Percentiles rank a stretch among this genome's conserved stretches.
Evolutionary conservation across 2,113 vertebrate genomes (phyloP).

Genomic region (Trichechus manatus): DNA sequence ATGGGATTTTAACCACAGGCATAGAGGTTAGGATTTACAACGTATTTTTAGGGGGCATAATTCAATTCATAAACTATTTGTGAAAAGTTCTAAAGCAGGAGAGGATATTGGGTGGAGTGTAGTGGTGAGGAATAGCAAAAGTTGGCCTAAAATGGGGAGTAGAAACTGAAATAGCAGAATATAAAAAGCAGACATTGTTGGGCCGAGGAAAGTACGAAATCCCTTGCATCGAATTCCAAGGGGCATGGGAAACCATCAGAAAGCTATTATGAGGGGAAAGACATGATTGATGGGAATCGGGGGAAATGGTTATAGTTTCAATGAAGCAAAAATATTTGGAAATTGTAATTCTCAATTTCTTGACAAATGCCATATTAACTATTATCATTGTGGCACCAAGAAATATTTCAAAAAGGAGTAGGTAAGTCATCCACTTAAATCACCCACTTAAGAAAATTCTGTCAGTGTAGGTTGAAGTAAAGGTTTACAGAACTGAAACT

Average conservation of each 20-base stretch:
- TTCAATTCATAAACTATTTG: no score
- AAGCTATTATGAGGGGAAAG: conserved; percentile 56
- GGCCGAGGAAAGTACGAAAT: not conserved
- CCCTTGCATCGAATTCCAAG: not conserved
- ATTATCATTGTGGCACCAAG: conserved; percentile 62
- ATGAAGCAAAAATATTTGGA: conserved; percentile 72
- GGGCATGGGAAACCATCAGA: not conserved
- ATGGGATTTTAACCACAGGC: no score
- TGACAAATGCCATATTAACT: conserved; percentile 77
- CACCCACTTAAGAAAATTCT: conserved; percentile 64
- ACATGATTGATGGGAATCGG: conserved; percentile 59
- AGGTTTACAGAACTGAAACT: conserved; percentile 64
- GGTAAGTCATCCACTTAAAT: conserved; percentile 52
- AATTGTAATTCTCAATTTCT: conserved; percentile 69
- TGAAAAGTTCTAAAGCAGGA: not conserved
- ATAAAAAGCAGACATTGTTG: conserved; percentile 8
- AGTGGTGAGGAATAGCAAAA: not conserved
- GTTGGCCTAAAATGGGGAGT: not conserved
- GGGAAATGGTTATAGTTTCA: conserved; percentile 60
- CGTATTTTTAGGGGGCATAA: no score
- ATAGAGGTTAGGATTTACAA: no score
- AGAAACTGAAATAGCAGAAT: conserved; percentile 31
- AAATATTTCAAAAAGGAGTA: conserved; percentile 71
- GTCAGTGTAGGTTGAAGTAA: conserved; percentile 65
- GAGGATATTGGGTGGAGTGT: not conserved